These are phyloP conservation scores for Ondatra zibethicus DNA, from an alignment of 2,113 vertebrate genomes.

Conservation along the genomic window DNA sequence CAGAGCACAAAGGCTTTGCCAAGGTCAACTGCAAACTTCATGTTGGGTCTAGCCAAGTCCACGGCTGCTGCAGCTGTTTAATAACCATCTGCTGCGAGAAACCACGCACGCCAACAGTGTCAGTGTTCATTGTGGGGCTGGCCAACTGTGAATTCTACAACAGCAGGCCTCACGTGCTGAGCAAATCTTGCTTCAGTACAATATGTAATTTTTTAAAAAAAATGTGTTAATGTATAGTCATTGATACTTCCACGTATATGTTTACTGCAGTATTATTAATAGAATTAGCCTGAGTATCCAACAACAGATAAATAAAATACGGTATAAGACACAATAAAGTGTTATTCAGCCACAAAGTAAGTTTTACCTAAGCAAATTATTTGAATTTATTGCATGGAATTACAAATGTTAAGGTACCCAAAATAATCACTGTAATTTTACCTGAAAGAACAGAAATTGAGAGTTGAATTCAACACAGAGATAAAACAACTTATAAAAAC, in stretches of 20 bases:
- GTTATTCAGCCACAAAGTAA: background rate
- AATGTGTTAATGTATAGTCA: background rate
- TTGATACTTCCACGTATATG: background rate
- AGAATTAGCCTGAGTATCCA: background rate
- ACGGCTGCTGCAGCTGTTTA: background rate
- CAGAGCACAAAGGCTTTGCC: background rate
- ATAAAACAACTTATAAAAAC: slow-evolving; percentile 33
- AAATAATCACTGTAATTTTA: slow-evolving; percentile 48
- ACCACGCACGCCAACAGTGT: background rate
- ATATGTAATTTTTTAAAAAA: background rate
- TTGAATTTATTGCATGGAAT: background rate
- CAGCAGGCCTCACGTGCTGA: background rate
- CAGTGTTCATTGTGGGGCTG: background rate
- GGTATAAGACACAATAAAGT: background rate
- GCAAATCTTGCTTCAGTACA: background rate
- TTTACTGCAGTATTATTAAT: background rate
- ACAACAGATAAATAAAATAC: background rate
- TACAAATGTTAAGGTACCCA: slow-evolving; percentile 10
- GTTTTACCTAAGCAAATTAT: slow-evolving; percentile 22
- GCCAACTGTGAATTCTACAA: background rate
- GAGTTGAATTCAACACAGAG: slow-evolving; percentile 29
- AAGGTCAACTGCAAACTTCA: background rate
- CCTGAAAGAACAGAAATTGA: slow-evolving; percentile 47
- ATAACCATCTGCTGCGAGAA: background rate
- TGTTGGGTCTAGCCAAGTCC: background rate